Evolutionary conservation across 2,113 vertebrate genomes (phyloP), one percentile per base, ranked within the genome.

Genomic region (Symphodus melops): DNA sequence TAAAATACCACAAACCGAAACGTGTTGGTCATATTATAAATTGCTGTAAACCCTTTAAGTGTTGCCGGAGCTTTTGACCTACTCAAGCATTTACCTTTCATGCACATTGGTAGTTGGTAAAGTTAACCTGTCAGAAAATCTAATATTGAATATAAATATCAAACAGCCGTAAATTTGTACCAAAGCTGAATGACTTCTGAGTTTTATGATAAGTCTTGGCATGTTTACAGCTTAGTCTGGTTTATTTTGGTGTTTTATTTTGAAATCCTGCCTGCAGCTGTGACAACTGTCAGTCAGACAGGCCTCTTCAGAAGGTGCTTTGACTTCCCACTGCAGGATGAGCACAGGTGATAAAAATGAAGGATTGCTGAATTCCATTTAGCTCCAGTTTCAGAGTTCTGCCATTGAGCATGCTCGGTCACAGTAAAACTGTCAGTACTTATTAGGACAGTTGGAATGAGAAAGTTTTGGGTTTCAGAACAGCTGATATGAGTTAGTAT

Each of bases 201-300:
- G 5, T 33, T 4, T 33, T 44, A 37, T 55, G 41, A n/a, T 60
- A 23, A n/a, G 28, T 42, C 4, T 42, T 42, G 55, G 13, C 52
- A 84, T 49, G 53, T 77, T 64, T 55, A 49, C n/a, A 59, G 20
- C 20, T 48, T 9, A 9, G 28, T 25, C 5, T 39, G 16, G 42
- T 36, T 72, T 78, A 66, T 79, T 72, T 68, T 54, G 36, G 52
- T 19, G 14, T 48, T 14, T 17, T 1, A 48, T 16, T 16, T 17
- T 3, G 7, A 68, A 73, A 72, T 69, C 2, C 20, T 61, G 68
- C 46, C 62, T 51, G 12, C 5, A 39, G 44, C 33, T 16, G 1
- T 44, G 53, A 79, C 60, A 61, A n/a, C 10, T 82, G 73, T 78
- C 79, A 85, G 21, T 79, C 72, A 86, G 53, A 65, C 21, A 28